Evolutionary conservation across 1,140 invertebrate genomes (phyloP).

Genomic region (Thalassaphorura encarpata): DNA sequence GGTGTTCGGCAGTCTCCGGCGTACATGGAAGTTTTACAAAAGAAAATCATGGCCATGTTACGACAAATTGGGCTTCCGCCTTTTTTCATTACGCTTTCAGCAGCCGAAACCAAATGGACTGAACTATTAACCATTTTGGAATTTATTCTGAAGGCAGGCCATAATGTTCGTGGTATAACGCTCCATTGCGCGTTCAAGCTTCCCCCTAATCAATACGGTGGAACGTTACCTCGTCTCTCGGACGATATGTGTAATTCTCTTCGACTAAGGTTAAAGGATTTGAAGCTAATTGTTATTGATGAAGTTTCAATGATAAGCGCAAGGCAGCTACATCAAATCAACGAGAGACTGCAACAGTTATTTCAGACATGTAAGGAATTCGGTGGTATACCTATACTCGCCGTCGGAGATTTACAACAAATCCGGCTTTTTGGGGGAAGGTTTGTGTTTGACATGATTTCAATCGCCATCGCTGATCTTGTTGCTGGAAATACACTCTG

Average conservation of each 20-base stretch:
- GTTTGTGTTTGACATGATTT: not conserved
- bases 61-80: not conserved
- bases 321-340: slow-evolving; percentile 30
- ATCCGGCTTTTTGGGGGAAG: slow-evolving; percentile 26
- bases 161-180: slow-evolving; percentile 35
- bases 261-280: slow-evolving; percentile 4
- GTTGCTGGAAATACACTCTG: not conserved
- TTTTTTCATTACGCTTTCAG: not conserved
- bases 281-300: slow-evolving; percentile 38
- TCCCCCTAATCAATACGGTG: slow-evolving; percentile 29
- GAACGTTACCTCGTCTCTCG: slow-evolving; percentile 14
- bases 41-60: not conserved
- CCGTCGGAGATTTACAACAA: slow-evolving; percentile 33
- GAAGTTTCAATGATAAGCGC: slow-evolving; percentile 38
- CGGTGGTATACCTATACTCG: slow-evolving; percentile 26
- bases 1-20: not conserved
- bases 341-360: slow-evolving; percentile 35
- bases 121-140: not conserved
- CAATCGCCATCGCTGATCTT: not conserved
- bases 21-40: not conserved
- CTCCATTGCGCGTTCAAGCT: slow-evolving; percentile 36
- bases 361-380: slow-evolving; percentile 31
- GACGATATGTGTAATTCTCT: slow-evolving; percentile 31
- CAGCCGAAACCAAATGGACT: not conserved
- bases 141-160: too few relatives aligned